Evolutionary conservation across 2,888 invertebrate genomes (phyloP).

Genomic region (Eilema griseolum): DNA sequence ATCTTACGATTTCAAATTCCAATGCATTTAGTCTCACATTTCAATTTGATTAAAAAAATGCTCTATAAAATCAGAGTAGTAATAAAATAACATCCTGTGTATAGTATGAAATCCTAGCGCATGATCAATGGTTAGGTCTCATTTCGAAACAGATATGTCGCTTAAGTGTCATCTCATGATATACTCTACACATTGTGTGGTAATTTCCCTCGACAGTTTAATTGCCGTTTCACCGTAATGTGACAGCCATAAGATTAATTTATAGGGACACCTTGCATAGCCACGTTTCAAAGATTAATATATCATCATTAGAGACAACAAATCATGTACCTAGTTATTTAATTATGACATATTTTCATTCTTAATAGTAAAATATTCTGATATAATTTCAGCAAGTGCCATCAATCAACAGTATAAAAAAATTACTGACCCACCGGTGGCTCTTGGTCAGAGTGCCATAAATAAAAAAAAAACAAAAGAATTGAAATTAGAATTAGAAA

Average conservation of each 20-base stretch:
- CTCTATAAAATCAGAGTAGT: not conserved
- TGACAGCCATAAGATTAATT: slow-evolving; percentile 80
- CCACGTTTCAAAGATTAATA: slow-evolving; percentile 74
- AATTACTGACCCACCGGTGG: no score
- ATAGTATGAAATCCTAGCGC: slow-evolving; percentile 59
- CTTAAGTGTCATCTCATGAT: slow-evolving; percentile 80
- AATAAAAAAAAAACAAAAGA: no score
- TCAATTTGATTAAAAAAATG: not conserved
- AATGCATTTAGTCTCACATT: not conserved
- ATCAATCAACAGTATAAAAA: no score
- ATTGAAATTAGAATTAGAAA: no score
- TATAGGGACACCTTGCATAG: slow-evolving; percentile 81
- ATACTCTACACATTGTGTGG: slow-evolving; percentile 84
- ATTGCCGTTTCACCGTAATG: slow-evolving; percentile 81
- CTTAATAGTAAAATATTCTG: slow-evolving; percentile 12
- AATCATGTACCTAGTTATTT: slow-evolving; percentile 56
- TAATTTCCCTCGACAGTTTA: slow-evolving; percentile 80
- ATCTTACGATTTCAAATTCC: no score
- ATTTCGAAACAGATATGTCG: slow-evolving; percentile 59
- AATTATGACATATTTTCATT: slow-evolving; percentile 44
- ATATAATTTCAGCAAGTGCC: no score
- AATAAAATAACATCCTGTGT: slow-evolving; percentile 53
- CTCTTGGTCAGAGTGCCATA: no score
- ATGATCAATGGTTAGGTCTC: slow-evolving; percentile 72
- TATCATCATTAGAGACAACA: slow-evolving; percentile 79